Conservation (phyloP, 2,113 vertebrate species). For the Dicaeum eximium region DNA sequence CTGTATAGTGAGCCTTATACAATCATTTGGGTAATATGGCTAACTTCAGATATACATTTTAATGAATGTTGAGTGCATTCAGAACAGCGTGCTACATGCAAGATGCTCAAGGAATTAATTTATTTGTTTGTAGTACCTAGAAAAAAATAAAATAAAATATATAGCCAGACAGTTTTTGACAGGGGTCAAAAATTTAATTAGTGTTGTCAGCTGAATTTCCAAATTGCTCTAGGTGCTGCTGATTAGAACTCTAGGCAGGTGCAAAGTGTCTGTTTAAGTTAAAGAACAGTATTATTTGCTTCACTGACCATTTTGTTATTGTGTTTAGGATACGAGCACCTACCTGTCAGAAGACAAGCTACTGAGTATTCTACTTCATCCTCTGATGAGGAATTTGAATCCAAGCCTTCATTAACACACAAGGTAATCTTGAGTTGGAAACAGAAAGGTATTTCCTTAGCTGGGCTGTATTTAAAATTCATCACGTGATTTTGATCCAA, state of each 20-base stretch:
- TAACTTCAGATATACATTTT: conserved; percentile 74
- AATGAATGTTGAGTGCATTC: conserved; percentile 65
- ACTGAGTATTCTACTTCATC: conserved; percentile 40
- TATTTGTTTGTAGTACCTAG: conserved; percentile 38
- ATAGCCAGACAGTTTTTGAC: conserved; percentile 45
- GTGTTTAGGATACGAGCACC: conserved; percentile 40
- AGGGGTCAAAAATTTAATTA: conserved; percentile 67
- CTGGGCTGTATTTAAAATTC: neutral
- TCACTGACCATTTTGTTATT: conserved; percentile 34
- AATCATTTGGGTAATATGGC: conserved; percentile 75
- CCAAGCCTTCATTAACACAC: conserved; percentile 33
- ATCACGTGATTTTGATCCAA: neutral
- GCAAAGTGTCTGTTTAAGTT: conserved; percentile 14
- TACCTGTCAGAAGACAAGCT: neutral
- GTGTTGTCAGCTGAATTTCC: conserved; percentile 32
- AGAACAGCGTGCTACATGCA: conserved; percentile 16
- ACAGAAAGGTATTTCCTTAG: neutral
- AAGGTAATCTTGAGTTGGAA: conserved; percentile 73
- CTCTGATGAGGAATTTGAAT: conserved; percentile 77
- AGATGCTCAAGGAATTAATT: conserved; percentile 67
- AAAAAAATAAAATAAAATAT: neutral
- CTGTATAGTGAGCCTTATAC: conserved; percentile 66
- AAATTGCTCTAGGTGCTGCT: conserved; percentile 58
- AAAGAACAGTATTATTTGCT: neutral
- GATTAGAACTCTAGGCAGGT: conserved; percentile 58